Conservation (phyloP, 2,797 vertebrate genomes). For the Capromys pilorides region DNA sequence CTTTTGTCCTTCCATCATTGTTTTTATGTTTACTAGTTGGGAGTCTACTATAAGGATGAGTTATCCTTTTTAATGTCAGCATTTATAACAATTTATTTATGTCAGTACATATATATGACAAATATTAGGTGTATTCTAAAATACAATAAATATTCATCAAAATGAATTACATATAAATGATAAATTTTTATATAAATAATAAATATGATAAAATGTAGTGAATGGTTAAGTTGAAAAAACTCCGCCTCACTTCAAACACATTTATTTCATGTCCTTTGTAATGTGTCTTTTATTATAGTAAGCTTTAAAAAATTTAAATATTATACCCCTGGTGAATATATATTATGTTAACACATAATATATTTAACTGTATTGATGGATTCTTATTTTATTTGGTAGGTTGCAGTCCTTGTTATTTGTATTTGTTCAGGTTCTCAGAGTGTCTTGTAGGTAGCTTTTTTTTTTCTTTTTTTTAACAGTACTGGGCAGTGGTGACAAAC, state of each 20-base stretch:
- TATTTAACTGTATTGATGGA: constrained; percentile 15
- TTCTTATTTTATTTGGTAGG: constrained; percentile 10
- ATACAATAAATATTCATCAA: neutral
- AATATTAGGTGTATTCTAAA: neutral
- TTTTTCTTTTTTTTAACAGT: neutral
- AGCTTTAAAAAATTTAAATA: neutral
- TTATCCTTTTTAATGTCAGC: neutral
- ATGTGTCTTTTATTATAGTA: neutral
- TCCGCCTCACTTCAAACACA: neutral
- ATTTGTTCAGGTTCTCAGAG: constrained; percentile 41
- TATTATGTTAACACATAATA: neutral
- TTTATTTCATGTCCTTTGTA: neutral
- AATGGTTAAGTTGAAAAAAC: neutral
- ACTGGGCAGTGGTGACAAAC: neutral
- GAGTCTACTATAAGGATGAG: neutral
- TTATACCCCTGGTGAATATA: neutral
- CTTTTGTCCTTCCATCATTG: constrained; percentile 29
- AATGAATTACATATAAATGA: neutral
- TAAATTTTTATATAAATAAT: neutral
- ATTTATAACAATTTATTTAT: neutral
- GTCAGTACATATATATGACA: neutral
- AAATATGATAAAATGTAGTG: neutral
- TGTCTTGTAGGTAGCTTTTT: neutral
- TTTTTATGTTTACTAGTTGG: constrained; percentile 24
- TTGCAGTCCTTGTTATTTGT: neutral